Conservation (phyloP, 2,113 vertebrate species). For the Upupa epops region DNA sequence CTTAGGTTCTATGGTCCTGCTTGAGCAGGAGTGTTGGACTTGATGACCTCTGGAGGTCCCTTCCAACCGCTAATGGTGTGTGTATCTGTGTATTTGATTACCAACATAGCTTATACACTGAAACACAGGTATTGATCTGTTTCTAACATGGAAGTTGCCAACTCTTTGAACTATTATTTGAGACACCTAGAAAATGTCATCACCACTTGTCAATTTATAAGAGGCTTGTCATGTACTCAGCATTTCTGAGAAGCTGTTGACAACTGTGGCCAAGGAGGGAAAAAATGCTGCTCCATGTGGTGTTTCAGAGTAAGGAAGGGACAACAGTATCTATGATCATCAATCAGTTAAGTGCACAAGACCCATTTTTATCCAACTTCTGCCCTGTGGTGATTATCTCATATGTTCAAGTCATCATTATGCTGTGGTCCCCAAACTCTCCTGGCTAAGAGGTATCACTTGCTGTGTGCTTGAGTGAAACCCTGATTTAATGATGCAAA, state of each 20-base stretch:
- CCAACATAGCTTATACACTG: background rate
- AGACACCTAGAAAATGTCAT: constrained; percentile 2
- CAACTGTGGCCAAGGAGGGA: background rate
- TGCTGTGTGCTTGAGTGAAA: background rate
- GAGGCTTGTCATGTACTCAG: constrained; percentile 21
- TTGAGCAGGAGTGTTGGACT: too few relatives aligned
- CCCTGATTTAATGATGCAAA: background rate
- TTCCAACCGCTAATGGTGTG: too few relatives aligned
- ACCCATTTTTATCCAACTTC: background rate
- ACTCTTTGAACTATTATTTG: constrained; percentile 5
- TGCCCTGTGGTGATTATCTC: background rate
- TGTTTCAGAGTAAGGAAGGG: background rate
- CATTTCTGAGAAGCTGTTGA: background rate
- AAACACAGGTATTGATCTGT: background rate
- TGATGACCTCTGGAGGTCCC: too few relatives aligned
- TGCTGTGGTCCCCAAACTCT: background rate
- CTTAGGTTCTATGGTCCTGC: too few relatives aligned
- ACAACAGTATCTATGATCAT: background rate
- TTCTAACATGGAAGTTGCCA: background rate
- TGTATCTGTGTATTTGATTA: too few relatives aligned
- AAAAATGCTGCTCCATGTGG: background rate
- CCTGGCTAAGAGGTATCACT: background rate
- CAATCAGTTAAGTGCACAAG: background rate
- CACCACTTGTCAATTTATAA: background rate
- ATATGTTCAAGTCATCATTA: fast-evolving